A percentile compares a stretch with the other conserved stretches of the same genome.
Evolutionary conservation across 2,888 invertebrate genomes (phyloP).

Genomic region (Polyploca ridens): DNA sequence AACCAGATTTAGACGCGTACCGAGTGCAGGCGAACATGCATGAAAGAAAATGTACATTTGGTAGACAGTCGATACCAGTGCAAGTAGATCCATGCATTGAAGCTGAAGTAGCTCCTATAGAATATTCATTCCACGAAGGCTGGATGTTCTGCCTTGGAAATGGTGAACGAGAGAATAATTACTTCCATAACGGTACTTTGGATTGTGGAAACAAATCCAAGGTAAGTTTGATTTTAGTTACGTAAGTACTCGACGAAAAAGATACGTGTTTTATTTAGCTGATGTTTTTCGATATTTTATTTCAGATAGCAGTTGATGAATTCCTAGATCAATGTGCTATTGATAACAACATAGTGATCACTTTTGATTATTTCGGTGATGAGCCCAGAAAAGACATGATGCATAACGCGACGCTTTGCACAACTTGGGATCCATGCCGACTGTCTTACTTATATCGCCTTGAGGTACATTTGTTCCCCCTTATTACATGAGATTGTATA

Average conservation of each 20-base stretch:
- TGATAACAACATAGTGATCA: slow-evolving; percentile 75
- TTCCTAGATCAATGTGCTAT: slow-evolving; percentile 72
- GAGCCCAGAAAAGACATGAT: slow-evolving; percentile 78
- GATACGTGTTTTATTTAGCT: background rate
- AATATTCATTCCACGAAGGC: slow-evolving; percentile 77
- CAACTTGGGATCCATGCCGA: slow-evolving; percentile 76
- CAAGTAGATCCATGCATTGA: slow-evolving; percentile 75
- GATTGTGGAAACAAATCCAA: slow-evolving; percentile 78
- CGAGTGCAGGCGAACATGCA: slow-evolving; percentile 76
- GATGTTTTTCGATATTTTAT: slow-evolving; percentile 19
- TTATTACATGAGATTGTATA: no score
- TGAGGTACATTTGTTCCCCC: slow-evolving; percentile 53
- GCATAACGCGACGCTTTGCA: slow-evolving; percentile 74
- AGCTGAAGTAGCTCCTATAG: slow-evolving; percentile 77
- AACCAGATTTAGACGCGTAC: slow-evolving; percentile 73
- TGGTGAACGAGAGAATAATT: slow-evolving; percentile 76
- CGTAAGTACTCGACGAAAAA: background rate
- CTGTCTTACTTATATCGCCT: slow-evolving; percentile 74
- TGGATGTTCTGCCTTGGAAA: slow-evolving; percentile 81
- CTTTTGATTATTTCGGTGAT: slow-evolving; percentile 78
- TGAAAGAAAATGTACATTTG: slow-evolving; percentile 72
- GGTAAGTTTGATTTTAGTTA: slow-evolving; percentile 41
- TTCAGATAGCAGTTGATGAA: slow-evolving; percentile 60
- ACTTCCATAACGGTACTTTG: slow-evolving; percentile 75
- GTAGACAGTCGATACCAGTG: slow-evolving; percentile 59